Conservation (phyloP, 2,888 invertebrate genomes). For the Octodonta nipae region DNA sequence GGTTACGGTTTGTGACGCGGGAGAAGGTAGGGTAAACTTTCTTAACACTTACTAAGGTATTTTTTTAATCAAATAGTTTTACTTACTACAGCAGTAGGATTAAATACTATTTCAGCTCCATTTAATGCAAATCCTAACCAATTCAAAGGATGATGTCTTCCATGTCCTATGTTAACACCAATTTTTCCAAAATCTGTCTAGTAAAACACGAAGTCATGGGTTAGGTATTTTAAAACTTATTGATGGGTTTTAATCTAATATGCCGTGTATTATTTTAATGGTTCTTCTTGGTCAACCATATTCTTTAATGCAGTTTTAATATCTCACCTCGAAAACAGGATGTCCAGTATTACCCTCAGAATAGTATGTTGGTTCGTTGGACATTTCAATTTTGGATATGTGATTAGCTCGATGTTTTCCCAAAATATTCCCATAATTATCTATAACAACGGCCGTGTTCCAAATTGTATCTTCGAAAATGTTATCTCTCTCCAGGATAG, state of each 20-base stretch:
- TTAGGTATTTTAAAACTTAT: neutral
- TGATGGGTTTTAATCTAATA: too few relatives aligned
- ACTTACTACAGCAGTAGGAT: slow-evolving; percentile 85
- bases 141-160: slow-evolving; percentile 92
- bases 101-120: slow-evolving; percentile 97
- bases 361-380: slow-evolving; percentile 93
- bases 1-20: too few relatives aligned
- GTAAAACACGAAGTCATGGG: slow-evolving; percentile 17
- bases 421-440: slow-evolving; percentile 68
- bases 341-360: slow-evolving; percentile 88
- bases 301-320: slow-evolving; percentile 4
- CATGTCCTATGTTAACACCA: slow-evolving; percentile 93
- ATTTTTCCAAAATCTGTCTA: slow-evolving; percentile 75
- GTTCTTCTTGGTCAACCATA: neutral
- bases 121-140: slow-evolving; percentile 96
- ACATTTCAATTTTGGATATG: slow-evolving; percentile 91
- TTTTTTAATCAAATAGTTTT: slow-evolving; percentile 1
- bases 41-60: too few relatives aligned
- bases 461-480: slow-evolving; percentile 70
- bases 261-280: too few relatives aligned
- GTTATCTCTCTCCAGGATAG: slow-evolving; percentile 83
- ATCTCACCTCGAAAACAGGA: slow-evolving; percentile 74
- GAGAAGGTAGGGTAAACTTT: too few relatives aligned
- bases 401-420: slow-evolving; percentile 97
- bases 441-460: slow-evolving; percentile 90